Evolutionary conservation across 2,113 vertebrate genomes (phyloP).

Genomic region (Antechinus flavipes): DNA sequence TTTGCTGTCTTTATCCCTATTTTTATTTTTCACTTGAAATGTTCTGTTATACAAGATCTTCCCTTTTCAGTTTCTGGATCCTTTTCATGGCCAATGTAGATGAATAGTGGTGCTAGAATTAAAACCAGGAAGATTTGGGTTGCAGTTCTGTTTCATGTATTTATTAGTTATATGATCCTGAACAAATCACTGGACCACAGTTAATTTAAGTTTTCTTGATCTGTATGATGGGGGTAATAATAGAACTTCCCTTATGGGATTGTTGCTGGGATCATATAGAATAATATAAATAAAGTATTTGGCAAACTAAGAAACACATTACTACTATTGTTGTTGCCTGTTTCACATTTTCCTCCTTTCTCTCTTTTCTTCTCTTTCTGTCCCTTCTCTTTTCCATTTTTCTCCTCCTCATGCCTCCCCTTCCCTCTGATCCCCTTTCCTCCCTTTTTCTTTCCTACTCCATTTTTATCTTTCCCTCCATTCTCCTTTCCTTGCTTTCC

Average conservation of each 20-base stretch:
- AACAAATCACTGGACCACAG: neutral
- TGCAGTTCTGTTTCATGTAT: neutral
- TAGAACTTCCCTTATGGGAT: neutral
- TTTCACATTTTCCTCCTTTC: neutral
- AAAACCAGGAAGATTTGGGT: neutral
- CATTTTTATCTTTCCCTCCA: neutral
- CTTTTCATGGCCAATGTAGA: neutral
- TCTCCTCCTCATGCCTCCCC: neutral
- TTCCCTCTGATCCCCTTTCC: neutral
- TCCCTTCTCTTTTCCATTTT: rapidly evolving
- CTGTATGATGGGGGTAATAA: neutral
- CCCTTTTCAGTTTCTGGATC: neutral
- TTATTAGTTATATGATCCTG: neutral
- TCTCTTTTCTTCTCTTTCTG: neutral
- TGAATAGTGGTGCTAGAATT: neutral
- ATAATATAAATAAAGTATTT: neutral
- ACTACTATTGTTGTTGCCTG: neutral
- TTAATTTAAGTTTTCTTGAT: neutral
- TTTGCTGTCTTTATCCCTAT: neutral
- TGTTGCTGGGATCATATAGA: neutral
- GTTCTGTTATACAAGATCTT: neutral
- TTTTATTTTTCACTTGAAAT: neutral
- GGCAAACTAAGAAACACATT: neutral
- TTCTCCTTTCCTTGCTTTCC: neutral
- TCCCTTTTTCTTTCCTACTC: neutral